Evolutionary conservation across 2,113 vertebrate genomes (phyloP).

Genomic region (Rhea americana): DNA sequence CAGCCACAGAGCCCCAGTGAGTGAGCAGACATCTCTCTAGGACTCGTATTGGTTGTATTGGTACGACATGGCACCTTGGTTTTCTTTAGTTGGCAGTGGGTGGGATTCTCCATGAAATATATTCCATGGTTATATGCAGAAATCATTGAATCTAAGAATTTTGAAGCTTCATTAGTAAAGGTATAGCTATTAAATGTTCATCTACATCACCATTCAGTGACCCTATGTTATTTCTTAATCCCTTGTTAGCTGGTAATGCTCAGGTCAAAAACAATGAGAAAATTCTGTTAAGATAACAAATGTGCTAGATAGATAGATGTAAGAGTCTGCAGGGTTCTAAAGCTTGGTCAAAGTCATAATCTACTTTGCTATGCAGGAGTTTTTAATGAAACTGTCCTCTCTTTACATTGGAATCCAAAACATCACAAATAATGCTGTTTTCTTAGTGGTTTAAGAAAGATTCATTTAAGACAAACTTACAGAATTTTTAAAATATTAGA

Average conservation of each 20-base stretch:
- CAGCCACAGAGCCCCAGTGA: background rate
- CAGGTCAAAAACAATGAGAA: background rate
- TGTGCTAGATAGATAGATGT: background rate
- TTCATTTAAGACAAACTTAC: background rate
- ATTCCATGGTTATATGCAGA: background rate
- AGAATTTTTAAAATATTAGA: background rate
- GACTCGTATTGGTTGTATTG: background rate
- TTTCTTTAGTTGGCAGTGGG: background rate
- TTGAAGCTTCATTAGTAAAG: background rate
- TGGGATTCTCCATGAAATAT: background rate
- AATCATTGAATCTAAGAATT: background rate
- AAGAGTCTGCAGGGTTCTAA: background rate
- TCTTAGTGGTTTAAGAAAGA: background rate
- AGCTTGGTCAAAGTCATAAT: background rate
- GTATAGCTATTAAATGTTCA: background rate
- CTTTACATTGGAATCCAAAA: background rate
- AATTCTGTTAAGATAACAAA: background rate
- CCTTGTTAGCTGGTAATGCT: background rate
- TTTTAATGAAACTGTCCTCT: background rate
- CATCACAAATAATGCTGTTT: background rate
- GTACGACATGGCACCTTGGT: background rate
- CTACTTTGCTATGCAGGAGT: background rate
- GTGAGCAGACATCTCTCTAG: background rate
- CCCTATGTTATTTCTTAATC: background rate
- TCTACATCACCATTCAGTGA: background rate